Percentiles rank a stretch among this genome's conserved stretches.
phyloP scores from a whole-genome alignment of 2,113 vertebrate genomes.

The Castor canadensis region DNA sequence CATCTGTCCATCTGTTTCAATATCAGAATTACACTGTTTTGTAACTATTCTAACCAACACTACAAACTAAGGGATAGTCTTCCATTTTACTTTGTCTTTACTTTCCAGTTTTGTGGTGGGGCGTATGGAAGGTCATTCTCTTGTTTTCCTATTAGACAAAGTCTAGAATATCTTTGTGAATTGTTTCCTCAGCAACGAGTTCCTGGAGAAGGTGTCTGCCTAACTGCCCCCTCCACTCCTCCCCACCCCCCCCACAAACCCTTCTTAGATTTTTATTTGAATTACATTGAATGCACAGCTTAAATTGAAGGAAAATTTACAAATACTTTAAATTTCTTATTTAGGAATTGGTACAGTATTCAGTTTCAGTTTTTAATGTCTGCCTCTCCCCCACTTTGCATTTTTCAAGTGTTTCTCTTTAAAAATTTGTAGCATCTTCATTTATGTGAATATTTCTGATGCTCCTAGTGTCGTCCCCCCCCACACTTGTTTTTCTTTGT shows the following conservation, averaged over 20 bases:
- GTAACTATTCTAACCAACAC: background rate
- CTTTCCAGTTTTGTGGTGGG: background rate
- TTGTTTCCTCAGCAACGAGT: background rate
- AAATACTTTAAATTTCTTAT: background rate
- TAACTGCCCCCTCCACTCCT: background rate
- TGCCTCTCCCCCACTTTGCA: background rate
- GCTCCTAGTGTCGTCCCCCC: background rate
- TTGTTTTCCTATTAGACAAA: background rate
- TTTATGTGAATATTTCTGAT: background rate
- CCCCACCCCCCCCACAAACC: background rate
- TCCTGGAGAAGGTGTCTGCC: no score
- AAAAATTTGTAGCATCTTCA: background rate
- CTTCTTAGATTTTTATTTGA: background rate
- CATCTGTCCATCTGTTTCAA: background rate
- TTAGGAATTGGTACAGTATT: background rate
- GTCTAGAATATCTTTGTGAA: background rate
- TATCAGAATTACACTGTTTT: background rate
- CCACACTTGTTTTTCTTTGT: slow-evolving; percentile 10
- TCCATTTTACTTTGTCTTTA: background rate
- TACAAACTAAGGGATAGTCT: background rate
- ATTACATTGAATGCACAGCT: background rate
- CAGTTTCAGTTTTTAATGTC: background rate
- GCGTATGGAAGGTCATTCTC: background rate
- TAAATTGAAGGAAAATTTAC: background rate
- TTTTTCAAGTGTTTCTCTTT: background rate